Base-by-base conservation (phyloP, 1,140 invertebrate genomes). In the Pachypeltis micranthus region DNA sequence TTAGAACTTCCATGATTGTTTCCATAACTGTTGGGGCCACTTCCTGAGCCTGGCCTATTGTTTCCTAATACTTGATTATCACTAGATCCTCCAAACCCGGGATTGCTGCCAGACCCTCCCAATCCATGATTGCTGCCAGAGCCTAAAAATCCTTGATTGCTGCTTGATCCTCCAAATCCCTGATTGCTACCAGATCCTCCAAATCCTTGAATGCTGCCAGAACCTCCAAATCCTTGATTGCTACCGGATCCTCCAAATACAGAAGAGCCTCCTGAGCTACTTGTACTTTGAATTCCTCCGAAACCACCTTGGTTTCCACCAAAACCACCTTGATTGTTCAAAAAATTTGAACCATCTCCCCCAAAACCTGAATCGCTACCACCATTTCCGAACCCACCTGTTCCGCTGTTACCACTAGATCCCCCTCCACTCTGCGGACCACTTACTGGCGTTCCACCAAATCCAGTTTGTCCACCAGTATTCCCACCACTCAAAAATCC, bases 371-470 rank as follows among this genome's bases (percentile, higher is more conserved):
- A n/a, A 2, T 25, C 16, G 34, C 24, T 21, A 2, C 16, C 10
- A 29, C 28, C 31, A 51, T 21, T 51, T 2, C 26, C 21, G 3
- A 34, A 56, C 16, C 54, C 62, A 57, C 31, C 54, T 7, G 2
- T 34, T 34, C 28, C 34, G 44, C 34, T 31, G 14, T n/a, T 39
- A n/a, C 34, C 34, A 4, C 62, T 59, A 56, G 28, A 47, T 23
- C 59, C 44, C 24, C 31, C 26, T 19, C 12, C 21, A 23, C 34
- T 25, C 7, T 10, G 14, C 12, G 21, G 16, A 44, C 34, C 34
- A 39, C 34, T 39, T 10, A 4, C 47, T n/a, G n/a, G n/a, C n/a
- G n/a, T 34, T 7, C 55, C 62, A 25, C 55, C 62, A n/a, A n/a
- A n/a, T n/a, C 62, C 62, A 56, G 28, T 25, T 23, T 44, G 25